Evolutionary conservation across 2,113 vertebrate genomes (phyloP).

Genomic region (Pseudopodoces humilis): DNA sequence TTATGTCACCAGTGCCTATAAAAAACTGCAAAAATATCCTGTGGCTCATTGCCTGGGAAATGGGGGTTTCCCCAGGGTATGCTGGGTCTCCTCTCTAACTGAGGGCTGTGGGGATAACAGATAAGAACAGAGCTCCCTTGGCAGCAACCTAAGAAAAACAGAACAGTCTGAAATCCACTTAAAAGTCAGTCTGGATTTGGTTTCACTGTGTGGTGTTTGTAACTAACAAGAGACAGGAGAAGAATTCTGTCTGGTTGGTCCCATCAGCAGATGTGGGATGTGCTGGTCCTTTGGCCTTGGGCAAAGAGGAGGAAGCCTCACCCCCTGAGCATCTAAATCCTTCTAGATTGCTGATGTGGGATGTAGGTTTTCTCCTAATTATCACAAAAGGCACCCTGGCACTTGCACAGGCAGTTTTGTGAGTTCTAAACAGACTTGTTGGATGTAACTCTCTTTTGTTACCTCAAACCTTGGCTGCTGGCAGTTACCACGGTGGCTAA

Average conservation of each 20-base stretch:
- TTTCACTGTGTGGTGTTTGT: not conserved
- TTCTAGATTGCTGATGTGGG: not conserved
- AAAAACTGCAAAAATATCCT: not conserved
- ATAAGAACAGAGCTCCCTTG: not conserved
- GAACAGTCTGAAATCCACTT: not conserved
- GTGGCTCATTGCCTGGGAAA: not conserved
- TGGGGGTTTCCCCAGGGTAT: not conserved
- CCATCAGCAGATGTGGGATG: not conserved
- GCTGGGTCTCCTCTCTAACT: not conserved
- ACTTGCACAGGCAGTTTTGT: not conserved
- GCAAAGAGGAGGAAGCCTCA: not conserved
- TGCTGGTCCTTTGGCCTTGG: not conserved
- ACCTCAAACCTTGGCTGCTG: not conserved
- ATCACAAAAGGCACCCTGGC: not conserved
- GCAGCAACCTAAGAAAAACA: not conserved
- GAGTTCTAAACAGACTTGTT: not conserved
- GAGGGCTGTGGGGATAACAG: not conserved
- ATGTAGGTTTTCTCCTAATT: not conserved
- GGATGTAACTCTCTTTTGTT: accelerated
- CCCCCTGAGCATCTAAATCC: not conserved
- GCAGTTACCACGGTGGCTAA: accelerated
- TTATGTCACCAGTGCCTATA: not conserved
- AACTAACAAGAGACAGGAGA: not conserved
- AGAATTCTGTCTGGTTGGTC: not conserved
- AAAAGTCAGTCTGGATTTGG: not conserved